Evolutionary conservation across 2,888 invertebrate species (phyloP), one percentile per base, ranked within the genome.

Genomic region (Amblyteles armatorius): DNA sequence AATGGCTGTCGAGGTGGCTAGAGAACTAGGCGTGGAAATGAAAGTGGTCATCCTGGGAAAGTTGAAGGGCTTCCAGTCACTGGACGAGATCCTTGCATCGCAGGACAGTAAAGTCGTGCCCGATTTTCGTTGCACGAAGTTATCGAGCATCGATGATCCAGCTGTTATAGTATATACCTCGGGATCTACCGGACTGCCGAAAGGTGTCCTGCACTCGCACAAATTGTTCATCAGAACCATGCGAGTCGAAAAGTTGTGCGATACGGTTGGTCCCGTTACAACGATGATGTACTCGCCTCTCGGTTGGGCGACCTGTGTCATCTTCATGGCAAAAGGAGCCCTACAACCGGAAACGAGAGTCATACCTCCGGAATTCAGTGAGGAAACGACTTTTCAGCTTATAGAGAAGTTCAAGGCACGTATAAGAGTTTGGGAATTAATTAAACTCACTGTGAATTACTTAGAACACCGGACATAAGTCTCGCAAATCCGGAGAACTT

Each of bases 101-200:
- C 88, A 89, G 22, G 79, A 7, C 0, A 68, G 82, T 4, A 63
- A 85, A 1, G 88, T 90, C 3, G 50, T 40, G 11, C 16, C 40
- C 0, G 79, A 83, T 4, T 92, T 91, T 19, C 55, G 80, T 9
- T 88, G 88, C 65, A 33, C 29, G 2, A 55, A 87, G 48, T 71
- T 89, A 5, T 22, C 84, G 0, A 86, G 79, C 48, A 79, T 74
- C 4, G 67, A 87, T 2, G 79, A 89, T 1, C 76, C 87, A 6
- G 90, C 89, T 3, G 16, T 88, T 5, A 88, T 90, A 36, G 48
- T 90, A 9, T 90, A 86, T 52, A 88, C 89, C 6, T 91, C 90
- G 5, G 91, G 91, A n/a, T 88, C 87, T 1, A 88, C 87, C 5
- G 90, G 90, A 11, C 19, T 85, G 11, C 88, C 91, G n/a, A 91